Percentiles rank a stretch among this genome's conserved stretches.
phyloP scores from a whole-genome alignment of 2,888 invertebrate species.

The Bombylius major region DNA sequence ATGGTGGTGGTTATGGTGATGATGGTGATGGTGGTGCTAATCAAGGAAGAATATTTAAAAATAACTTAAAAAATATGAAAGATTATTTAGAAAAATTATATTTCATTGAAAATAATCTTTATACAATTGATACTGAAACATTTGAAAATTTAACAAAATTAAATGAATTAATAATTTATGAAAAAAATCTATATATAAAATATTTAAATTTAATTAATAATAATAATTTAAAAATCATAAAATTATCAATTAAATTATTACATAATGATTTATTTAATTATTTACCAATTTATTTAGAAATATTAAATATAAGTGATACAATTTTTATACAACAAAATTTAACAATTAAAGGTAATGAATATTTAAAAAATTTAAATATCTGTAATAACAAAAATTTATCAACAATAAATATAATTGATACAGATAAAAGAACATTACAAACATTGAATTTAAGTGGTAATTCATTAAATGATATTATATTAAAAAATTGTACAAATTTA shows the following conservation, averaged over 20 bases:
- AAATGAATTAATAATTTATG: neutral
- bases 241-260: neutral
- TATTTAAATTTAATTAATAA: neutral
- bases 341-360: neutral
- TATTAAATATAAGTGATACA: conserved; percentile 1
- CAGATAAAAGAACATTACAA: neutral
- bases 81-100: neutral
- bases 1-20: neutral
- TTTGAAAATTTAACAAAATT: neutral
- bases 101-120: conserved; percentile 1
- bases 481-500: conserved; percentile 14
- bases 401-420: neutral
- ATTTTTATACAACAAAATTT: neutral
- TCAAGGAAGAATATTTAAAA: neutral
- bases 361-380: neutral
- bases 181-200: neutral
- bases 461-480: conserved; percentile 17
- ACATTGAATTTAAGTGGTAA: conserved; percentile 28
- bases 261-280: neutral
- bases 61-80: neutral
- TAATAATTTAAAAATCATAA: neutral
- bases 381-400: neutral
- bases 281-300: conserved; percentile 1
- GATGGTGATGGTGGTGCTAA: neutral
- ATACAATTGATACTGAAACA: conserved; percentile 1